A percentile compares a stretch with the other conserved stretches of the same genome.
These are phyloP conservation scores for Coronaproctus castanopsis DNA, from an alignment of 2,888 invertebrate species.

Conservation along the genomic window DNA sequence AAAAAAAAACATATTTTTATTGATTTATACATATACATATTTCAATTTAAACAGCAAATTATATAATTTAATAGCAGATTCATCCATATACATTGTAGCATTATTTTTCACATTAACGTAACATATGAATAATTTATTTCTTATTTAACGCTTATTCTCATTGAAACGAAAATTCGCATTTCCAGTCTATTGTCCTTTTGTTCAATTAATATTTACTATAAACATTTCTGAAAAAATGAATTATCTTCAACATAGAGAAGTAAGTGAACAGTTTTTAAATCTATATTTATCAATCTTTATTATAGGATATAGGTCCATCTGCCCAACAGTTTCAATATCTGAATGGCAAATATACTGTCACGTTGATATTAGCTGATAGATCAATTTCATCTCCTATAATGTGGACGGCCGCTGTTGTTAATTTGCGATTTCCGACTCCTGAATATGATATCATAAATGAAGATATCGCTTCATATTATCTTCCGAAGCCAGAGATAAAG, in stretches of 20 bases:
- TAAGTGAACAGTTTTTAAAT: neutral
- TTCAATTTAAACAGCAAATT: constrained; percentile 5
- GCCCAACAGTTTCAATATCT: constrained; percentile 43
- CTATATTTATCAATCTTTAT: neutral
- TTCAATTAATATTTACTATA: no score
- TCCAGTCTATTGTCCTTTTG: no score
- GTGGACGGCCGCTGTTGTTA: constrained; percentile 63
- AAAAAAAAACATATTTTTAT: no score
- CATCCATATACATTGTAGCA: no score
- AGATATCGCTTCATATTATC: constrained; percentile 24
- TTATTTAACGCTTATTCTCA: no score
- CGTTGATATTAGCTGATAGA: constrained; percentile 76
- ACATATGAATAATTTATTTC: no score
- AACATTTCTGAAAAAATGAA: no score
- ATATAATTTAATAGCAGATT: no score
- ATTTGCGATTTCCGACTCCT: constrained; percentile 44
- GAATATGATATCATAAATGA: constrained; percentile 18
- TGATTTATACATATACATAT: no score
- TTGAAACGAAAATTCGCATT: no score
- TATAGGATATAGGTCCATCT: constrained; percentile 12
- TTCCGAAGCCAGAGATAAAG: constrained; percentile 38
- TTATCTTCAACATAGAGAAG: no score
- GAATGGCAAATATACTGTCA: constrained; percentile 60
- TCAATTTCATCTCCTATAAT: constrained; percentile 71
- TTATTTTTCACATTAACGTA: no score